Base-by-base conservation (phyloP, 2,888 invertebrate genomes). In the Venustoraphidia nigricollis region DNA sequence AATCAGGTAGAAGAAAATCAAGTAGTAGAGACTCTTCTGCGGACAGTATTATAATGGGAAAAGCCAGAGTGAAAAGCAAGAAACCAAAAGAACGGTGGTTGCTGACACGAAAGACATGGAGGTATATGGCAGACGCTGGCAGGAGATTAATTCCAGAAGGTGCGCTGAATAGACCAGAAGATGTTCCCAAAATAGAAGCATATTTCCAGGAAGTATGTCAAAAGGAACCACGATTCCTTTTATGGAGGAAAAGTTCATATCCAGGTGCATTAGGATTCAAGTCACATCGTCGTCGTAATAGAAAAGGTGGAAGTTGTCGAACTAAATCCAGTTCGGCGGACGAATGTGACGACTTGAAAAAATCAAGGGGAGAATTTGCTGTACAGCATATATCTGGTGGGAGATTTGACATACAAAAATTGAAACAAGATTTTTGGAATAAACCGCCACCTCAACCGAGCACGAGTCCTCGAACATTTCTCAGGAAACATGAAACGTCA, bases 71-170 rank as follows among this genome's bases (percentile, higher is more conserved):
- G 44, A 63, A 62, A 50, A 68, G 73, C 57, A 75, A 73, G 61
- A 73, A 72, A 52, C 74, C 75, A 1, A 82, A 83, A 61, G 90
- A 90, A 66, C 76, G 90, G 65, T 91, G 90, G 90, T 72, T 90
- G 51, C 73, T 90, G 50, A 90, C 90, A 41, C 72, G 90, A 51
- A 90, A 91, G 68, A 90, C 90, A 44, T 90, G 90, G 90, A 75
- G 87, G 58, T 90, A 90, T 66, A 91, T 91, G 90, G 79, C 88
- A n/a, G 90, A 90, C 58, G 88, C 89, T 35, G 90, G 90, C 41
- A 79, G 86, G 51, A 83, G 84, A 60, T 72, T 91, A 45, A 81
- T 90, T 49, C 90, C 90, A n/a, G 89, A 89, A 45, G 83, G 84
- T 14, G 73, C 76, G 4, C 76, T 77, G 59, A 83, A 83, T 63